Conservation (phyloP, 2,888 invertebrate species). For the Molanna angustata region DNA sequence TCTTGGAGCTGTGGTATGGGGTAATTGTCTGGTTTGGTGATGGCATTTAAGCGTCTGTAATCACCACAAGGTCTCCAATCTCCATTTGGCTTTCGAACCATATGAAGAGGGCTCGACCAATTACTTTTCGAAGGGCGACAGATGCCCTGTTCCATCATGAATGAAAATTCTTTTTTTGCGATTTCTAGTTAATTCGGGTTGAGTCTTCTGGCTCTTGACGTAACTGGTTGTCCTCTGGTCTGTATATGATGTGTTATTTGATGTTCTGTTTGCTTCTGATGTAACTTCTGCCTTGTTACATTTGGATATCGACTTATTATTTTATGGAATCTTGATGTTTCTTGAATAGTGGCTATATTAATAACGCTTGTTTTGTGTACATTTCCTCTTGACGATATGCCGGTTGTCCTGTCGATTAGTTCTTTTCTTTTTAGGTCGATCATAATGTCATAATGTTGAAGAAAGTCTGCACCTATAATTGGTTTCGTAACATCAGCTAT, state of each 20-base stretch:
- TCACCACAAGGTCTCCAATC: conserved; percentile 36
- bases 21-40: conserved; percentile 38
- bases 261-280: no score
- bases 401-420: no score
- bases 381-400: no score
- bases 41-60: conserved; percentile 38
- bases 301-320: no score
- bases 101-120: conserved; percentile 39
- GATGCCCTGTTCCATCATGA: conserved; percentile 37
- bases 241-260: conserved; percentile 28
- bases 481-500: conserved; percentile 7
- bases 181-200: conserved; percentile 16
- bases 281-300: no score
- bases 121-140: conserved; percentile 37
- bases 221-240: conserved; percentile 28
- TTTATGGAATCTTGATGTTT: no score
- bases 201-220: conserved; percentile 23
- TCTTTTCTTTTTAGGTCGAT: no score
- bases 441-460: no score
- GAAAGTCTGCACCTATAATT: conserved; percentile 15
- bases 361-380: no score
- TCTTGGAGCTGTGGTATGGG: conserved; percentile 37
- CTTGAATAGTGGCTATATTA: no score
- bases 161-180: conserved; percentile 24
- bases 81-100: conserved; percentile 30